A percentile compares a stretch with the other conserved stretches of the same genome.
These are phyloP conservation scores for Nasonia oneida DNA, from an alignment of 2,888 invertebrate species.

Conservation along the genomic window DNA sequence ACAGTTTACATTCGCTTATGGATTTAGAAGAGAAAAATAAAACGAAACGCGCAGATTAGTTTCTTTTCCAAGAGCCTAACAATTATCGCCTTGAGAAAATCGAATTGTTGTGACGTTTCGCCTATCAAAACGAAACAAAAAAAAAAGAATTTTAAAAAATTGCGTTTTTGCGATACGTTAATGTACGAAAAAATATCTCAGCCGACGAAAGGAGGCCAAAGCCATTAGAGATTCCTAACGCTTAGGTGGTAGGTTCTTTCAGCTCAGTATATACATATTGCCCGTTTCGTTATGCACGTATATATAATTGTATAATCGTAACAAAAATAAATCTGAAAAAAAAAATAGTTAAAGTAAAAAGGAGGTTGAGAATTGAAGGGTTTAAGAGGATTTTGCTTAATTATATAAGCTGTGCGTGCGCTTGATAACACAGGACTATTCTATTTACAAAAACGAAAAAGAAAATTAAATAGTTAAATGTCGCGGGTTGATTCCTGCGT, in stretches of 20 bases:
- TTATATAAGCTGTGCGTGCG: constrained; percentile 27
- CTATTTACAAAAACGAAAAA: constrained; percentile 30
- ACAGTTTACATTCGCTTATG: constrained; percentile 27
- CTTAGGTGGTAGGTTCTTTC: constrained; percentile 51
- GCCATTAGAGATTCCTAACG: constrained; percentile 37
- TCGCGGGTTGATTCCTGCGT: constrained; percentile 57
- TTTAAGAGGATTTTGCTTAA: constrained; percentile 25
- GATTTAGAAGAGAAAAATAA: constrained; percentile 56
- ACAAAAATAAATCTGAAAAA: background rate
- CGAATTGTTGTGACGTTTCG: constrained; percentile 32
- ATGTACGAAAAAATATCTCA: constrained; percentile 14
- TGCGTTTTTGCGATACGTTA: constrained; percentile 17
- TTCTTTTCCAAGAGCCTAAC: constrained; percentile 54
- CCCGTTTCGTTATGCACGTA: constrained; percentile 33
- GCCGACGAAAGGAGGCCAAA: constrained; percentile 34
- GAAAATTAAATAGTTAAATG: constrained; percentile 33
- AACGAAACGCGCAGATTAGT: constrained; percentile 28
- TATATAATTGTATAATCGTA: constrained; percentile 32
- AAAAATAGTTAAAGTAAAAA: background rate
- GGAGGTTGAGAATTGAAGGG: constrained; percentile 7
- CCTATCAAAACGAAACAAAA: background rate
- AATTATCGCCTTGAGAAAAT: constrained; percentile 4
- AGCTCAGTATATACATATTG: constrained; percentile 36
- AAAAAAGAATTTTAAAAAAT: constrained; percentile 27
- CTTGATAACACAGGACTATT: constrained; percentile 15